These are phyloP conservation scores for Hydroisotoma schaefferi DNA, from an alignment of 2,888 invertebrate genomes.

Conservation along the genomic window DNA sequence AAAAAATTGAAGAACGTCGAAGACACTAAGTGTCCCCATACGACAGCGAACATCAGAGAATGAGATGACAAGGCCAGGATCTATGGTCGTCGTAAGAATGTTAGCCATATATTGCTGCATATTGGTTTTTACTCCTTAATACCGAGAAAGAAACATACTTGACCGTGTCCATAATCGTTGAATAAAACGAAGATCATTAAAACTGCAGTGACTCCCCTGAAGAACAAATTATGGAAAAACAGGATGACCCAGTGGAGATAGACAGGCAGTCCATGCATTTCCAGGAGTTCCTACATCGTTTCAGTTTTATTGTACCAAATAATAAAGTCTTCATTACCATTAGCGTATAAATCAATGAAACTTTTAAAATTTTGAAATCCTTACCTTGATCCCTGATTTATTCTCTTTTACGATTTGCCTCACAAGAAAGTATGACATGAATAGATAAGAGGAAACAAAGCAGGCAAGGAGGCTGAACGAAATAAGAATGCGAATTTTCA, in stretches of 20 bases:
- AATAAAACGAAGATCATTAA: slow-evolving; percentile 24
- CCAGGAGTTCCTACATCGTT: slow-evolving; percentile 37
- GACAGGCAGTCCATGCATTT: slow-evolving; percentile 38
- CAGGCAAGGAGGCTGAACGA: slow-evolving; percentile 14
- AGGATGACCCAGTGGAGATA: slow-evolving; percentile 39
- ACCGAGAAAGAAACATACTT: slow-evolving; percentile 5
- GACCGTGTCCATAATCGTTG: slow-evolving; percentile 24
- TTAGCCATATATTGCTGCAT: not conserved
- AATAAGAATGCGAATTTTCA: slow-evolving; percentile 11
- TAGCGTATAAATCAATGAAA: not conserved
- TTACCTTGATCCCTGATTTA: slow-evolving; percentile 37
- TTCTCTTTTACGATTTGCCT: slow-evolving; percentile 39
- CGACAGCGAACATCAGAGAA: slow-evolving; percentile 3
- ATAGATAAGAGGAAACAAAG: slow-evolving; percentile 29
- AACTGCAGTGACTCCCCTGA: slow-evolving; percentile 32
- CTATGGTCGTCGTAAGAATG: not conserved
- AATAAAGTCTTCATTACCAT: not conserved
- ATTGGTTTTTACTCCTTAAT: not conserved
- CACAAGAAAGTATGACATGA: slow-evolving; percentile 40
- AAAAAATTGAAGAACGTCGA: slow-evolving; percentile 33
- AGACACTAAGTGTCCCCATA: slow-evolving; percentile 19
- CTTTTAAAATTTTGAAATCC: not conserved
- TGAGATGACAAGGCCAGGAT: not conserved
- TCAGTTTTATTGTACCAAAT: too few species aligned
- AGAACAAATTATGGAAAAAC: slow-evolving; percentile 29